These are phyloP conservation scores for Pseudorectes ferrugineus DNA, from an alignment of 2,113 vertebrate species.

Conservation along the genomic window DNA sequence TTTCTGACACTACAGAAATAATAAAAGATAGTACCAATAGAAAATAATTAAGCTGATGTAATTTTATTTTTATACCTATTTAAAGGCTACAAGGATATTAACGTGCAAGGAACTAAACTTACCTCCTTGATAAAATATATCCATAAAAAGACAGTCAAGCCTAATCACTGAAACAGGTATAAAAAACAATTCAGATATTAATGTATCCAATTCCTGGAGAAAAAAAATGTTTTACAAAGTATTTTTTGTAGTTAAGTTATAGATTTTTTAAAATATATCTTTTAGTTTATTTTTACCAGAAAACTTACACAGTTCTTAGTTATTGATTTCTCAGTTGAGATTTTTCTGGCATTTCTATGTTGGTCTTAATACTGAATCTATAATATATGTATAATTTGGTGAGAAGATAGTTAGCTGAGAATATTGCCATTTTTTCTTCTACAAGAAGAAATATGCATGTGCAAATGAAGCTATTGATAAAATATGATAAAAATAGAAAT, in stretches of 20 bases:
- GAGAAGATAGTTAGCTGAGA: not conserved
- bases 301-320: not conserved
- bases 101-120: fast-evolving
- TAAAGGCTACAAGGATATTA: not conserved
- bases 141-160: not conserved
- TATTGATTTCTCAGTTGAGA: not conserved
- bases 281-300: not conserved
- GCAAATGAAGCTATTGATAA: not conserved
- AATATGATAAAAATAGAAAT: not conserved
- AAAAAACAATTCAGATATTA: not conserved
- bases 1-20: not conserved
- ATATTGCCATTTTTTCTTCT: not conserved
- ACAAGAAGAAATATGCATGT: not conserved
- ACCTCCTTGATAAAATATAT: not conserved
- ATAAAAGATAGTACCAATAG: not conserved
- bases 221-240: not conserved
- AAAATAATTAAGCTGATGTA: not conserved
- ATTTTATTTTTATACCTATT: not conserved
- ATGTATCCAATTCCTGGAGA: not conserved
- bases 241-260: not conserved
- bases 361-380: not conserved
- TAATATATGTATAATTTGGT: not conserved
- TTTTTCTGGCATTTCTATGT: not conserved
- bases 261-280: not conserved
- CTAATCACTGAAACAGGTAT: not conserved